These are phyloP conservation scores for Eulemur coronatus DNA, from an alignment of 2,797 vertebrate genomes.

Conservation along the genomic window DNA sequence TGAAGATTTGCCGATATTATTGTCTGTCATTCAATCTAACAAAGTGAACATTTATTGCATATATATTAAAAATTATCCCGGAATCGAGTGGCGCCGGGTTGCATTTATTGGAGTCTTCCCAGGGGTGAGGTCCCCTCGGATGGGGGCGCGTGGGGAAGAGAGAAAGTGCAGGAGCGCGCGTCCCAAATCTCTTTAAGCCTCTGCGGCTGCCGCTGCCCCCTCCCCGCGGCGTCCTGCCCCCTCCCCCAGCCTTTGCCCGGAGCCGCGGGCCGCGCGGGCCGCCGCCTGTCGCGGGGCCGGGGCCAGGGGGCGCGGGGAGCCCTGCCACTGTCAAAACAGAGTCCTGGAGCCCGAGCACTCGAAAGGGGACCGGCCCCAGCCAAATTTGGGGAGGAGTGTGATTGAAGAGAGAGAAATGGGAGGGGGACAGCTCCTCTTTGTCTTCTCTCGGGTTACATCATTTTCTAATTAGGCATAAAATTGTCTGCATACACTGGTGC, in stretches of 20 bases:
- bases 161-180: not conserved
- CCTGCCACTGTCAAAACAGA: conserved; percentile 53
- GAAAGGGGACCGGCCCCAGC: not conserved
- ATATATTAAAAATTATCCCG: conserved; percentile 99
- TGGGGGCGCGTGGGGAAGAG: conserved; percentile 77
- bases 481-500: conserved; percentile 92
- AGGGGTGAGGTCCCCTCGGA: conserved; percentile 97
- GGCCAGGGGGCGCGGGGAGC: not conserved
- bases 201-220: not conserved
- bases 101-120: conserved; percentile 97
- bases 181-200: conserved; percentile 89
- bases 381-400: conserved; percentile 67
- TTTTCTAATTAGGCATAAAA: conserved; percentile 91
- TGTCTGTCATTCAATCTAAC: conserved; percentile 99
- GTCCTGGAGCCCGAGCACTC: conserved; percentile 47
- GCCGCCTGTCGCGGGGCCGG: not conserved
- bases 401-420: conserved; percentile 62
- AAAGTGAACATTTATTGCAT: conserved; percentile 99
- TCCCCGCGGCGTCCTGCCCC: not conserved
- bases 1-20: conserved; percentile 99
- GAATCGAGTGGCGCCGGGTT: conserved; percentile 93
- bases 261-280: conserved; percentile 81
- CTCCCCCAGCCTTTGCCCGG: conserved; percentile 88
- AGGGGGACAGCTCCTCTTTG: conserved; percentile 81
- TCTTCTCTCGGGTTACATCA: conserved; percentile 84